Conservation (phyloP, 2,888 invertebrate genomes). For the Boloria euphrosyne region DNA sequence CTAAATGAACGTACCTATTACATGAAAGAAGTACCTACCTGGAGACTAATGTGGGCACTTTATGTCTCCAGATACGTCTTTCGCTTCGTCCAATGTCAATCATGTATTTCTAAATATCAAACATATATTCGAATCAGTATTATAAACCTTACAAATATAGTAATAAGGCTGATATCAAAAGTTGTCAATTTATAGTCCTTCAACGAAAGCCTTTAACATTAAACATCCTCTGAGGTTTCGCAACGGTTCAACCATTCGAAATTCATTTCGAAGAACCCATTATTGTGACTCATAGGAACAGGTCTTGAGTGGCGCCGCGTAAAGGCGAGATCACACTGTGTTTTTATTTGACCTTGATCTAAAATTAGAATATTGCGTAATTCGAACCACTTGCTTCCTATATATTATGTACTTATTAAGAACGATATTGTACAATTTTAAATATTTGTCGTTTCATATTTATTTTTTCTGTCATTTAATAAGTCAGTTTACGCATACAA, state of each 20-base stretch:
- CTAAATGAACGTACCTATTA: neutral
- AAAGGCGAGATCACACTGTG: constrained; percentile 34
- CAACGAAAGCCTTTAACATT: constrained; percentile 33
- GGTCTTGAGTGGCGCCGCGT: constrained; percentile 56
- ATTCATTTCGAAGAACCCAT: constrained; percentile 65
- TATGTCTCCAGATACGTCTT: too few species aligned
- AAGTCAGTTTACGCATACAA: too few species aligned
- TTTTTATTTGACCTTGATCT: constrained; percentile 27
- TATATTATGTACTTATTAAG: neutral
- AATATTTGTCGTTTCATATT: neutral
- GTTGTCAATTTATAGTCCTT: neutral
- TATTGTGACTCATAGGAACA: constrained; percentile 68
- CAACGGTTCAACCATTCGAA: constrained; percentile 59
- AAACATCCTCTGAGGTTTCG: constrained; percentile 54
- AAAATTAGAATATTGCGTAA: constrained; percentile 16
- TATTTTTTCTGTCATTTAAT: neutral
- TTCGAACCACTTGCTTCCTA: neutral
- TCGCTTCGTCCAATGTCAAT: too few species aligned
- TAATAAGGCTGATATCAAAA: neutral
- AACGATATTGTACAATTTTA: neutral
- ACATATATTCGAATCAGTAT: too few species aligned
- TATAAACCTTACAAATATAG: too few species aligned
- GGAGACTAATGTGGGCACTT: too few species aligned
- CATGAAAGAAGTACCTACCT: too few species aligned
- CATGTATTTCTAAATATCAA: too few species aligned